Percentiles rank a stretch among this genome's conserved stretches.
These are phyloP conservation scores for Montipora efflorescens DNA, from an alignment of 64 coral and sea anemone species.

Conservation along the genomic window DNA sequence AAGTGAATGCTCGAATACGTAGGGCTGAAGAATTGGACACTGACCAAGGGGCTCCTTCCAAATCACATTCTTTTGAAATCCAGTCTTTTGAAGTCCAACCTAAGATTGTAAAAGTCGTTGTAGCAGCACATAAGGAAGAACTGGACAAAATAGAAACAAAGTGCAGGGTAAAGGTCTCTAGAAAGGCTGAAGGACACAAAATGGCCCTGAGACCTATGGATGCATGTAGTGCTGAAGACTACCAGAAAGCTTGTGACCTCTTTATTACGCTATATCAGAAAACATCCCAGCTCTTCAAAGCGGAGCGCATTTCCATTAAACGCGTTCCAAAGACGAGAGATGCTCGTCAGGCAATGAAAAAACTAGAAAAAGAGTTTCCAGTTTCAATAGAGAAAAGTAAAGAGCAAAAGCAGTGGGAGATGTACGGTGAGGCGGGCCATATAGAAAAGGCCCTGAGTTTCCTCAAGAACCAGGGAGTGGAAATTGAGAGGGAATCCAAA, in stretches of 20 bases:
- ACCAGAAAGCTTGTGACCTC: background rate
- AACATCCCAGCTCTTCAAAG: background rate
- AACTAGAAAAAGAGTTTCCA: background rate
- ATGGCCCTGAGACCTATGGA: background rate
- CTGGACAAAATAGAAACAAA: background rate
- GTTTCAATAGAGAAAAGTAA: background rate
- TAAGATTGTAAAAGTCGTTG: slow-evolving; percentile 17
- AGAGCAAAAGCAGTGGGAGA: slow-evolving; percentile 43
- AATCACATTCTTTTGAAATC: background rate
- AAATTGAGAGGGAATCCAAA: background rate
- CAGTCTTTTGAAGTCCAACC: slow-evolving; percentile 7
- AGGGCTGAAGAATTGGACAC: background rate
- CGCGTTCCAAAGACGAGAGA: background rate
- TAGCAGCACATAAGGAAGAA: slow-evolving; percentile 26
- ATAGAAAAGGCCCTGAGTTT: background rate
- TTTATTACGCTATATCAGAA: slow-evolving; percentile 35
- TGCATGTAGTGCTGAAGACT: background rate
- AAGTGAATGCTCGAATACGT: background rate
- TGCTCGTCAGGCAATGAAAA: background rate
- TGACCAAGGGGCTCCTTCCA: background rate
- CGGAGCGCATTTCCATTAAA: slow-evolving; percentile 26
- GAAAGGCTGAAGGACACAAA: background rate
- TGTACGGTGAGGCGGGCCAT: background rate
- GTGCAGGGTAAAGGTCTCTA: slow-evolving; percentile 2
- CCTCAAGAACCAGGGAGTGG: background rate